A percentile compares a stretch with the other conserved stretches of the same genome.
Evolutionary conservation across 2,888 invertebrate species (phyloP).

Genomic region (Tetanocera ferruginea): DNA sequence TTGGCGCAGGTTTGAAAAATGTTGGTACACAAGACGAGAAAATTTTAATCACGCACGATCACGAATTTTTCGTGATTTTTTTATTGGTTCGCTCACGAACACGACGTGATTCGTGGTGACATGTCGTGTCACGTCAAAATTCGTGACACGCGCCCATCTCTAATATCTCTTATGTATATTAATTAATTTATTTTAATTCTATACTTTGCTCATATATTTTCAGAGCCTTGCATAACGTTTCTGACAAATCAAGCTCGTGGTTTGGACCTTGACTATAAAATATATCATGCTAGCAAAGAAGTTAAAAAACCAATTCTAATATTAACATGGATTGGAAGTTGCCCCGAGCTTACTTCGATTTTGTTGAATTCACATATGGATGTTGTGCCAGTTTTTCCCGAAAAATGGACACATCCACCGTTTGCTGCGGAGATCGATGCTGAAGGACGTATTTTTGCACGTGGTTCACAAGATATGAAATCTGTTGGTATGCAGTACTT

Average conservation of each 20-base stretch:
- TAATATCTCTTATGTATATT: no score
- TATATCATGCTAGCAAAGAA: slow-evolving; percentile 72
- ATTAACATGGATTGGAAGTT: slow-evolving; percentile 82
- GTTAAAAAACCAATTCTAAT: slow-evolving; percentile 81
- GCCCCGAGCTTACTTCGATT: slow-evolving; percentile 77
- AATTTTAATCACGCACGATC: no score
- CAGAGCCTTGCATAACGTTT: slow-evolving; percentile 44
- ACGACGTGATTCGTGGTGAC: no score
- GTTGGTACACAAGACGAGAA: no score
- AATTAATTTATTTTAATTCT: no score
- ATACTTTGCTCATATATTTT: neutral
- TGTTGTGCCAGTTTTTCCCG: slow-evolving; percentile 93
- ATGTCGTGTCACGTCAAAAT: no score
- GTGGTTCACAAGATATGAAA: slow-evolving; percentile 92
- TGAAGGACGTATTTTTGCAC: slow-evolving; percentile 86
- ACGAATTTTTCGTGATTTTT: no score
- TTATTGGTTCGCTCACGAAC: no score
- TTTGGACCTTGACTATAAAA: slow-evolving; percentile 75
- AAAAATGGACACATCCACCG: slow-evolving; percentile 90
- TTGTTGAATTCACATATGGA: slow-evolving; percentile 95
- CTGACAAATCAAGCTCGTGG: slow-evolving; percentile 32
- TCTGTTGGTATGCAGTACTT: slow-evolving; percentile 83
- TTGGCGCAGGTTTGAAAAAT: no score
- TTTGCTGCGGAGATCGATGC: slow-evolving; percentile 87
- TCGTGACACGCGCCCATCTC: no score